phyloP scores from a whole-genome alignment of 2,888 invertebrate species.

The Gastracanthus pulcherrimus region DNA sequence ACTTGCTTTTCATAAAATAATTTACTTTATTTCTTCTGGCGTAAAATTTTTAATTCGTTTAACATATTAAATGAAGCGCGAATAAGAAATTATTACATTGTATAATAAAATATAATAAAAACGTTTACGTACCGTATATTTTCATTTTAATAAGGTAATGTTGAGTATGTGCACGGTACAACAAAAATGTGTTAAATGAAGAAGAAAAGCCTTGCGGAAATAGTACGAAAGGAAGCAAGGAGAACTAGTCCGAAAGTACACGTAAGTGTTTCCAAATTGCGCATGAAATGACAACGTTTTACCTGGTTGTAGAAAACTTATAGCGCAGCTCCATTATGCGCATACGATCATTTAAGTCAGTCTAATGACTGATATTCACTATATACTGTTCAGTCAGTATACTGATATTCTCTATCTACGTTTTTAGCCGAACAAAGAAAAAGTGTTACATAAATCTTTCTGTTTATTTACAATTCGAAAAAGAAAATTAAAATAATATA shows the following conservation, averaged over 20 bases:
- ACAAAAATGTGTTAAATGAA: background rate
- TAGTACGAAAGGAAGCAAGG: background rate
- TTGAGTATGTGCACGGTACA: background rate
- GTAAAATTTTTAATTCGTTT: too few relatives aligned
- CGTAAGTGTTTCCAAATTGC: conserved; percentile 14
- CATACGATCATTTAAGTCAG: background rate
- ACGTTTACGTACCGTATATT: background rate
- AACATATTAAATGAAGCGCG: too few relatives aligned
- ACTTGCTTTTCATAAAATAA: too few relatives aligned
- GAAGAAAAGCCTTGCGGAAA: background rate
- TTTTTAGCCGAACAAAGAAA: background rate
- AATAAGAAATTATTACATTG: too few relatives aligned
- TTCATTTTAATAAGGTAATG: background rate
- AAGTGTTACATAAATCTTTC: too few relatives aligned
- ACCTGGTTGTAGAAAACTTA: background rate
- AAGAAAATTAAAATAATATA: too few relatives aligned
- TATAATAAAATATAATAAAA: background rate
- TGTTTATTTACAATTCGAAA: too few relatives aligned
- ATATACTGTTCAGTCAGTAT: too few relatives aligned
- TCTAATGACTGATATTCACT: background rate
- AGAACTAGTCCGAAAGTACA: background rate
- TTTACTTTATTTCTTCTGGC: too few relatives aligned
- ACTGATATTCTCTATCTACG: background rate
- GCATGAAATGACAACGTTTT: conserved; percentile 1
- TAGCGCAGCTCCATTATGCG: background rate